Base-by-base conservation (phyloP, 2,113 vertebrate species). In the Thamnaconus septentrionalis region DNA sequence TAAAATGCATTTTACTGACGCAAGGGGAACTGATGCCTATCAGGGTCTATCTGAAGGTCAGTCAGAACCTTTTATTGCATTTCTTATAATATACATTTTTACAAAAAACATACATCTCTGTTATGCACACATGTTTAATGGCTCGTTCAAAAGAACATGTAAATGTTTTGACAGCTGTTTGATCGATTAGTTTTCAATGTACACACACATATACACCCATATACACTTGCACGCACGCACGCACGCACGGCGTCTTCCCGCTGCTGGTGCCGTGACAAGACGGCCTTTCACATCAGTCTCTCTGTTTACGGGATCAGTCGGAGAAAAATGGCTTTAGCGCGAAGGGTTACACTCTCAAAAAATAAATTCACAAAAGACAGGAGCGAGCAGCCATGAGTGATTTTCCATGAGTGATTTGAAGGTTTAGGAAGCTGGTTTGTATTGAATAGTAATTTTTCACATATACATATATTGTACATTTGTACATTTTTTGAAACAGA, bases 151-250 rank as follows among this genome's bases (percentile, higher is more conserved):
- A 58, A 70, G 59, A 67, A 61, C 59, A 76, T 41, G 58, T 46
- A 6, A 53, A 69, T 71, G 61, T 73, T 81, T 74, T 80, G 76
- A 77, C 59, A 74, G 9, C 11, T 50, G 43, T 63, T 60, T 70
- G 61, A 78, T 71, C 76, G 56, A 76, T 73, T 63, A 61, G 49
- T 51, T 67, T 0, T 40, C 63, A 75, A 64, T 66, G 46, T 63
- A 56, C 76, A 50, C 60, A 80, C 45, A 72, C 42, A 73, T 42
- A 63, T 43, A 76, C 49, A 45, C 50, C 41, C 54, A 41, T 31
- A 31, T 31, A 31, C 18, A 31, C 18, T 31, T 31, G 18, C 18
- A 31, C 18, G 18, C 6, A 49, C 31, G 55, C 48, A 50, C 41
- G 42, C 5, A 54, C 53, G 46, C 0, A 42, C 44, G 3, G 5